phyloP scores from a whole-genome alignment of 1,140 invertebrate genomes.

The Drosophila bocki region DNA sequence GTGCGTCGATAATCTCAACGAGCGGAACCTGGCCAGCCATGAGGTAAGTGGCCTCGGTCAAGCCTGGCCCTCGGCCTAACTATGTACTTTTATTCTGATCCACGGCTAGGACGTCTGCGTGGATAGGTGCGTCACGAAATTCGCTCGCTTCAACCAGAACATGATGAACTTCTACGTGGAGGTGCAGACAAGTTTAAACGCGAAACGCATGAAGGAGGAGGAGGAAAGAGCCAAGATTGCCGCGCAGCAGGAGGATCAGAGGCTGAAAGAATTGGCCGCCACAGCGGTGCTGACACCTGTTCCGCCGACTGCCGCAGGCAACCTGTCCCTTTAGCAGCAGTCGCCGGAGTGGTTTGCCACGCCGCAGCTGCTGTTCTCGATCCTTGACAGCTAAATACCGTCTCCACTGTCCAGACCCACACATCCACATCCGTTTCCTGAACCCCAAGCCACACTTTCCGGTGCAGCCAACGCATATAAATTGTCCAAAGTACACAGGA shows the following conservation, averaged over 20 bases:
- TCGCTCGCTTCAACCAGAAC: constrained; percentile 93
- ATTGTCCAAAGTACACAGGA: neutral
- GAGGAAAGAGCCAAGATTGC: constrained; percentile 62
- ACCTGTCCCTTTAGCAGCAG: constrained; percentile 61
- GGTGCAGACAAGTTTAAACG: constrained; percentile 74
- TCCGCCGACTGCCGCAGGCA: constrained; percentile 15
- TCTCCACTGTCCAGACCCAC: neutral
- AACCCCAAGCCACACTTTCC: constrained; percentile 2
- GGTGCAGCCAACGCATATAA: constrained; percentile 3
- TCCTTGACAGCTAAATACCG: constrained; percentile 64
- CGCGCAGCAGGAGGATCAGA: constrained; percentile 52
- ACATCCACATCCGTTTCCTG: constrained; percentile 8
- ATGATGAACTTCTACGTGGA: constrained; percentile 86
- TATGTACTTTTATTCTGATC: neutral
- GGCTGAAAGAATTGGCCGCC: constrained; percentile 33
- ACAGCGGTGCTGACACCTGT: constrained; percentile 39
- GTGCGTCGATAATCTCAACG: constrained; percentile 94
- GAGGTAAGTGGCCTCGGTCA: constrained; percentile 86
- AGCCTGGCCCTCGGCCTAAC: neutral
- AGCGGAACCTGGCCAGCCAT: constrained; percentile 89
- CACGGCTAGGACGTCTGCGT: constrained; percentile 89
- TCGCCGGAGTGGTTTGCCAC: constrained; percentile 32
- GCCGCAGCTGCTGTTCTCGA: constrained; percentile 58
- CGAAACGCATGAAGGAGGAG: constrained; percentile 69
- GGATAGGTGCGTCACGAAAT: constrained; percentile 94